Conservation (phyloP, 2,113 vertebrate genomes). For the Cavia aperea region DNA sequence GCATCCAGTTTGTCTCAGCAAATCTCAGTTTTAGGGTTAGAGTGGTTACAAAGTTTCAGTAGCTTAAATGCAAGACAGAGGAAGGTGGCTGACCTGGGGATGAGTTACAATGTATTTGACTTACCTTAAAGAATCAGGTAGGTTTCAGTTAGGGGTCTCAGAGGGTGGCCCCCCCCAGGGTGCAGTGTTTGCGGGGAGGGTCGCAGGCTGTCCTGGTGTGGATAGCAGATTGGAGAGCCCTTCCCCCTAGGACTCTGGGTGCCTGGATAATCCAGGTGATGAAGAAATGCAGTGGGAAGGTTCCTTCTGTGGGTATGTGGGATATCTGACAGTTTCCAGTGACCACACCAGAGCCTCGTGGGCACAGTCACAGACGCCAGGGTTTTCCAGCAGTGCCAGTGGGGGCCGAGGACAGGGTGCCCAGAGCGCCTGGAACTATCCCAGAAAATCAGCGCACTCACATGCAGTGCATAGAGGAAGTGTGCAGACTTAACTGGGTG, state of each 20-base stretch:
- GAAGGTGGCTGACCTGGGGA: background rate
- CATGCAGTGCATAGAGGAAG: background rate
- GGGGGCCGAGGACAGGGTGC: background rate
- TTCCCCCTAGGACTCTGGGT: no score
- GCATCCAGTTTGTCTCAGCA: background rate
- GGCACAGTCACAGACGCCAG: background rate
- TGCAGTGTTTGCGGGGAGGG: background rate
- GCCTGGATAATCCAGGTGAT: background rate
- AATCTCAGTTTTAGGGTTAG: background rate
- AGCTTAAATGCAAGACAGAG: background rate
- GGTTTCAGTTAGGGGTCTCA: background rate
- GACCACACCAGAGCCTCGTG: background rate
- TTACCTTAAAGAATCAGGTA: background rate
- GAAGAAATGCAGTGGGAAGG: background rate
- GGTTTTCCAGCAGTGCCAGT: background rate
- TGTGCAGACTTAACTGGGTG: background rate
- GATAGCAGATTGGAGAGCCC: accelerated
- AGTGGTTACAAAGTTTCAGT: background rate
- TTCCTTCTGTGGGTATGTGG: background rate
- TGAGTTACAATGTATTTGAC: background rate
- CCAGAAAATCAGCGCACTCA: background rate
- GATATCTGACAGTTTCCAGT: background rate
- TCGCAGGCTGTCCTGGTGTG: background rate
- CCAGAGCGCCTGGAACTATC: background rate
- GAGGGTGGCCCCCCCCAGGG: background rate